Evolutionary conservation across 2,797 vertebrate species (phyloP), one percentile per base, ranked within the genome.

Genomic region (Cuculus canorus): DNA sequence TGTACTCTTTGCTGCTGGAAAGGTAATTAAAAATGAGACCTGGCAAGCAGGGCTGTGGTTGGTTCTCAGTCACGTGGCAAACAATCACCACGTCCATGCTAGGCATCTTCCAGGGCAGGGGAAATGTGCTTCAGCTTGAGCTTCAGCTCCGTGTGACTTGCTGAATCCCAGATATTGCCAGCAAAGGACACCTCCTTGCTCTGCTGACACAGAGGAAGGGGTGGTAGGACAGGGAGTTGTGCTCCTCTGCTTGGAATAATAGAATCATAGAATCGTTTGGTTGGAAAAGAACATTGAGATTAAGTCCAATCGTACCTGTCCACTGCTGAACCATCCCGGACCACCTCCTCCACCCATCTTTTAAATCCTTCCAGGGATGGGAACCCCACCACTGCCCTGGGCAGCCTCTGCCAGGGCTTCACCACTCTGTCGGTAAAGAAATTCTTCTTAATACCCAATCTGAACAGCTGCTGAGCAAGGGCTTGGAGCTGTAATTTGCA

Each of bases 11-110:
- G 83, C 73, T 92, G 56, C n/a, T 52, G 91, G 82, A 85, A 91
- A 82, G 81, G n/a, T 94, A 94, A 95, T 96, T 95, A 92, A 95
- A 96, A 88, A 54, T 10, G 30, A 64, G 71, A 39, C 65, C 35
- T 19, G 22, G 27, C 61, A 73, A 88, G 63, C 41, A 60, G 60
- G 53, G 24, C 63, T 68, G 8, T 32, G 47, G n/a, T 43, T 96
- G 90, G 68, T 86, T 92, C 52, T 71, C 61, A 30, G 56, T 45
- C 71, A 56, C 12, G 18, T 2, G 27, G 73, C 83, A 92, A 64
- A 60, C 79, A 87, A 43, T 53, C 19, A 33, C 12, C 13, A 43
- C 33, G 28, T 82, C 45, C 15, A 3, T 43, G 61, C 66, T 59
- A 68, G 45, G 32, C 16, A 54, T 53, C 33, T 69, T 63, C 17